Percentiles rank a stretch among this genome's conserved stretches.
Evolutionary conservation across 2,797 vertebrate species (phyloP).

Genomic region (Diglossa cyanea): DNA sequence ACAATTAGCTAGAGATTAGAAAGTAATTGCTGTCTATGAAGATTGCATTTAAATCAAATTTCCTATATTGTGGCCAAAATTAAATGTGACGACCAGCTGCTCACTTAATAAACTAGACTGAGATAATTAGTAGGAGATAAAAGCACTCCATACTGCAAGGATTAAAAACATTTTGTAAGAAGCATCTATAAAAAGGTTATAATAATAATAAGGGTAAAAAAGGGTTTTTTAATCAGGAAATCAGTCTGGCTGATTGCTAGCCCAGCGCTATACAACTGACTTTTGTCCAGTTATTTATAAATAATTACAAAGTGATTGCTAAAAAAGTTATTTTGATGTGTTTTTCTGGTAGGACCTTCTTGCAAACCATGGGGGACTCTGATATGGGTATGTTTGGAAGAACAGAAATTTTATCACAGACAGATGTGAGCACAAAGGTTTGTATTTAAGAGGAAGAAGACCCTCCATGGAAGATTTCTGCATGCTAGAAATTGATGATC

Average conservation of each 20-base stretch:
- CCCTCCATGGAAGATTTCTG: not conserved
- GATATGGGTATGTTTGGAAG: not conserved
- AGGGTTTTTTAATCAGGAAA: not conserved
- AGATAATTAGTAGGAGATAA: not conserved
- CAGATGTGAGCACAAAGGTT: not conserved
- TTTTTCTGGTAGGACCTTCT: not conserved
- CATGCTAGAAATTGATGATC: not conserved
- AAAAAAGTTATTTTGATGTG: not conserved
- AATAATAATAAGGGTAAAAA: not conserved
- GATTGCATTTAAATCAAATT: not conserved
- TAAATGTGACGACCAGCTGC: not conserved
- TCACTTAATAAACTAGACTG: not conserved
- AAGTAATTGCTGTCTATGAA: not conserved
- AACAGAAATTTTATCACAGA: not conserved
- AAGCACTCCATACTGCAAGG: not conserved
- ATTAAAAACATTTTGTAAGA: not conserved
- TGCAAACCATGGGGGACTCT: not conserved
- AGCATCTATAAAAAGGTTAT: not conserved
- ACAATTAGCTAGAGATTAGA: not conserved
- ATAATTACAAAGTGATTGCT: not conserved
- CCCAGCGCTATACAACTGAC: not conserved
- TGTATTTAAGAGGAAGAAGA: not conserved
- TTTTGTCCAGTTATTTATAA: not conserved
- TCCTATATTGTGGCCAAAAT: not conserved
- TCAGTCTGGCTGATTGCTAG: not conserved